Base-by-base conservation (phyloP, 2,113 vertebrate genomes). In the Conger conger region DNA sequence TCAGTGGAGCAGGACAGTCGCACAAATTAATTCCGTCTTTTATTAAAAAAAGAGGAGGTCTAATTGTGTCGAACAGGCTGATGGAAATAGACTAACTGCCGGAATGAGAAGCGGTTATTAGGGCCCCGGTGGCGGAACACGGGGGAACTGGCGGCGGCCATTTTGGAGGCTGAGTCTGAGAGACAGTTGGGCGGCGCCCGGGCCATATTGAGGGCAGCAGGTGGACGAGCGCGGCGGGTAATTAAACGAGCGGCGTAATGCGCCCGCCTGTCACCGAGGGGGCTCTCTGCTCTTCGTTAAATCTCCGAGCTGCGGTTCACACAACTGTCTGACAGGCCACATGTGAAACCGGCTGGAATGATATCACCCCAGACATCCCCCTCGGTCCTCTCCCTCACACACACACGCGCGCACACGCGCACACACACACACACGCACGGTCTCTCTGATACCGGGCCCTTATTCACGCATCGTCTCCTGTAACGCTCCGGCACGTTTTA, bases 151-250 rank as follows among this genome's bases (percentile, higher is more conserved):
- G 18, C 77, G 2, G 89, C 90, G 83, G 86, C 87, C 82, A 81
- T 8, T 35, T 37, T 37, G 77, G 53, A 37, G 54, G 57, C 7
- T 60, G 88, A 87, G 87, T 89, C 89, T 92, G 92, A 93, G 88
- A 92, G 92, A 94, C 94, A 93, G 93, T 92, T 94, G 91, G 91
- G 90, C 89, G 89, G 90, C 92, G 92, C 91, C 91, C 68, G n/a
- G 90, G 93, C 91, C 92, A 94, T 94, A 94, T 93, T 94, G 92
- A 93, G 93, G 93, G 93, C 93, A 94, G 92, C 93, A 94, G 93
- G 92, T 94, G 93, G 92, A 94, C 91, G 93, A 92, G 90, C 93
- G 93, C 93, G 91, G 93, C 91, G 93, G 92, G 92, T 95, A 93
- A 93, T 94, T 95, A 94, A 94, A 93, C 88, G 93, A 92, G 92